A percentile compares a stretch with the other conserved stretches of the same genome.
Evolutionary conservation across 1,140 invertebrate species (phyloP).

Genomic region (Lepidotrigona ventralis): DNA sequence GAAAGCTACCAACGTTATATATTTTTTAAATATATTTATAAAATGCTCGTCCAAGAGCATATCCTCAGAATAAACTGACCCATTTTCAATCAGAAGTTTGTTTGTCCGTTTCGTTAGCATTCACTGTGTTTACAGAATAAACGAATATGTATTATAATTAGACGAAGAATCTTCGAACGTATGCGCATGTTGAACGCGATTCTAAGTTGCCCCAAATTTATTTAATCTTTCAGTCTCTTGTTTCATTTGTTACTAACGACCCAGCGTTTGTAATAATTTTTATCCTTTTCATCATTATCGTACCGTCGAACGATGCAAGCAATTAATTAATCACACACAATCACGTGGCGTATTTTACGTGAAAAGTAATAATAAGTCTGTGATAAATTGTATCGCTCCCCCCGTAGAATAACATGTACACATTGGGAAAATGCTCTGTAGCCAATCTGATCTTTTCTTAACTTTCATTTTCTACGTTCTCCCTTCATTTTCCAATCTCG

Average conservation of each 20-base stretch:
- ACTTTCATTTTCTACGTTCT: not conserved
- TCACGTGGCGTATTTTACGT: not conserved
- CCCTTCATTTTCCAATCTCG: too few relatives aligned
- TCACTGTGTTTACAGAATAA: not conserved
- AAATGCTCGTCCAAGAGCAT: not conserved
- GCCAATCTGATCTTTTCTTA: not conserved
- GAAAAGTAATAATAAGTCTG: not conserved
- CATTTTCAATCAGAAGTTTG: not conserved
- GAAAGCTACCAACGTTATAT: not conserved
- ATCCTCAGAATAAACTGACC: not conserved
- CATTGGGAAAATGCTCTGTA: not conserved
- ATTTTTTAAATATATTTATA: not conserved
- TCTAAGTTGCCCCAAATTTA: not conserved
- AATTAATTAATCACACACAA: not conserved
- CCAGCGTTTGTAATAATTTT: not conserved
- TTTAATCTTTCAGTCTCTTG: not conserved
- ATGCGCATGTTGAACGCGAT: not conserved
- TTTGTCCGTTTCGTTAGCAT: not conserved
- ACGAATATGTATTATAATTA: not conserved
- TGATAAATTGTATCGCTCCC: not conserved
- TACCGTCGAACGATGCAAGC: not conserved
- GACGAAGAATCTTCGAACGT: not conserved
- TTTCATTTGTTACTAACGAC: not conserved
- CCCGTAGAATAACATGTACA: conserved; percentile 14
- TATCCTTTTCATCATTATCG: too few relatives aligned